Conservation (phyloP, 2,888 invertebrate species). For the Drosophila phalerata region DNA sequence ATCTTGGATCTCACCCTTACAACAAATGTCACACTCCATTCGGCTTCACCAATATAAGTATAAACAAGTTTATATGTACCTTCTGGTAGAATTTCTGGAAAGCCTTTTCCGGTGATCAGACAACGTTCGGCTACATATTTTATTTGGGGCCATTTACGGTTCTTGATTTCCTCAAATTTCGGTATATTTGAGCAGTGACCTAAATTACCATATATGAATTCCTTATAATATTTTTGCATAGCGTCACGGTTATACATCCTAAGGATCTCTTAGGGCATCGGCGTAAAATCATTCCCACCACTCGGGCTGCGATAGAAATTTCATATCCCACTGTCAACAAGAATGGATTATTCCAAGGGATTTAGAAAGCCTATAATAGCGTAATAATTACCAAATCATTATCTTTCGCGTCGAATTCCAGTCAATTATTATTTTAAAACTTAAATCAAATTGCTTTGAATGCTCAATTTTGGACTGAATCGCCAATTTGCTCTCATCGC, state of each 20-base stretch:
- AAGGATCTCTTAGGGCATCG: background rate
- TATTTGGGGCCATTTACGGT: background rate
- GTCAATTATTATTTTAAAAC: background rate
- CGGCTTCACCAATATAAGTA: background rate
- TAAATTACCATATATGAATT: background rate
- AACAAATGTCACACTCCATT: background rate
- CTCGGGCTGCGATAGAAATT: background rate
- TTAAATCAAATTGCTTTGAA: background rate
- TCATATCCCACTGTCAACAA: background rate
- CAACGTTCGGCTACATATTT: background rate
- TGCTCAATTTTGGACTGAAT: background rate
- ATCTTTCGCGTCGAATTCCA: background rate
- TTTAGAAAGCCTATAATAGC: background rate
- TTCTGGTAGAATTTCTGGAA: slow-evolving; percentile 10
- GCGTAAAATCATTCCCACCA: slow-evolving; percentile 1
- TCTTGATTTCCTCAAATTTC: background rate
- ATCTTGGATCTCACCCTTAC: background rate
- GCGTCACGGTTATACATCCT: background rate
- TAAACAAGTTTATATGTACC: slow-evolving; percentile 1
- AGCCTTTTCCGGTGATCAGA: background rate
- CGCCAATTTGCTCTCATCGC: slow-evolving; percentile 11
- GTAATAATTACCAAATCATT: background rate
- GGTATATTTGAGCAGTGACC: background rate
- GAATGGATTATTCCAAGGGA: too few species aligned
- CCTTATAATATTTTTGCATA: background rate